Evolutionary conservation across 2,888 invertebrate species (phyloP).

Genomic region (Furcula furcula): DNA sequence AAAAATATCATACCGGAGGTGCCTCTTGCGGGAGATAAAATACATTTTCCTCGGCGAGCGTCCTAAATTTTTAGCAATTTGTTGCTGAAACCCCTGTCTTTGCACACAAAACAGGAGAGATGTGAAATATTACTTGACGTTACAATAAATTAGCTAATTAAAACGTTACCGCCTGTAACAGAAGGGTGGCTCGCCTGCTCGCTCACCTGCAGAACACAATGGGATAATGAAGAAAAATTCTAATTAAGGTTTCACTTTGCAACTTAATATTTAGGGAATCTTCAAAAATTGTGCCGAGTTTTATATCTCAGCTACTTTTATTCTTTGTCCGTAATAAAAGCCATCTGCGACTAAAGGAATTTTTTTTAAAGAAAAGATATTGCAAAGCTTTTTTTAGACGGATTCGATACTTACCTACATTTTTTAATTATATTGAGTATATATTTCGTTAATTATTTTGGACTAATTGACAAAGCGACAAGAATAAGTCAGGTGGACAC

Average conservation of each 20-base stretch:
- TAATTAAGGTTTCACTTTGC: slow-evolving; percentile 21
- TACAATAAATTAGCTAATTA: slow-evolving; percentile 31
- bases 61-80: slow-evolving; percentile 23
- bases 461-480: no score
- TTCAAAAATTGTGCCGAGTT: background rate
- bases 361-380: background rate
- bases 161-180: slow-evolving; percentile 9
- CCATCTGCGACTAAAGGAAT: background rate
- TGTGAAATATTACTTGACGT: slow-evolving; percentile 23
- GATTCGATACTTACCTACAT: no score
- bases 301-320: background rate
- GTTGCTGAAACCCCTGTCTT: slow-evolving; percentile 5
- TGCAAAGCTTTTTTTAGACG: background rate
- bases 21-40: background rate
- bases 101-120: slow-evolving; percentile 11
- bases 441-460: no score
- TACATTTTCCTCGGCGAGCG: slow-evolving; percentile 7
- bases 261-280: slow-evolving; percentile 9
- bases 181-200: slow-evolving; percentile 12
- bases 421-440: no score
- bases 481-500: no score
- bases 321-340: background rate
- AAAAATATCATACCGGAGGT: background rate
- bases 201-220: slow-evolving; percentile 22
- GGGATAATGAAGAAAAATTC: slow-evolving; percentile 30